Conservation (phyloP, 2,113 vertebrate species). For the Miniopterus natalensis region DNA sequence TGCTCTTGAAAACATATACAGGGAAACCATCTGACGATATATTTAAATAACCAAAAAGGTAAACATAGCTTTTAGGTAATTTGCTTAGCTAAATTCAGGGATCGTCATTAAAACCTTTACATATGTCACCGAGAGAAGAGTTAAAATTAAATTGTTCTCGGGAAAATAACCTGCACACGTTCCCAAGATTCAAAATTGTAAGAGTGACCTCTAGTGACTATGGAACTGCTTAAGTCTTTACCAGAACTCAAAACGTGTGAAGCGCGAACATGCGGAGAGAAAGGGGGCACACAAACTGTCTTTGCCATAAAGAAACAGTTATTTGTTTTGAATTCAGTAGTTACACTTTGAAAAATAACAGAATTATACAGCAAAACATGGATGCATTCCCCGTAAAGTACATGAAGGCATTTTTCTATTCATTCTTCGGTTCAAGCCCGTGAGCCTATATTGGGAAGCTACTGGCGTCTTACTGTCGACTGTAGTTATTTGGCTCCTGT, state of each 20-base stretch:
- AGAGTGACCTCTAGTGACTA: conserved; percentile 88
- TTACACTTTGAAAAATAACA: conserved; percentile 55
- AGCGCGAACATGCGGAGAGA: not conserved
- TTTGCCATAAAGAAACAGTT: not conserved
- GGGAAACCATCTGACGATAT: not conserved
- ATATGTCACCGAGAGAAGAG: not conserved
- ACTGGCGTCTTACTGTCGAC: not conserved
- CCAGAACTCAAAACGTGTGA: conserved; percentile 3
- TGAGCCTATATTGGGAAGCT: not conserved
- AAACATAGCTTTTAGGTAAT: conserved; percentile 40
- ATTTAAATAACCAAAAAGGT: conserved; percentile 3
- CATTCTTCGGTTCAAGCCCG: not conserved
- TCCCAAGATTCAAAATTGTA: conserved; percentile 84
- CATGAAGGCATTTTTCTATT: not conserved
- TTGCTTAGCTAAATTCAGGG: conserved; percentile 37
- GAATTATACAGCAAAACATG: conserved; percentile 33
- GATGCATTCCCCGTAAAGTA: conserved; percentile 31
- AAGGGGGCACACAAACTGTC: not conserved
- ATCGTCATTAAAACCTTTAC: not conserved
- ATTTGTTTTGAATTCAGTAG: not conserved
- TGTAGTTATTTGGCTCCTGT: not conserved
- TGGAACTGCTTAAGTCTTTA: conserved; percentile 71
- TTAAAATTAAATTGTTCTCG: conserved; percentile 70
- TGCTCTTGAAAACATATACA: not conserved
- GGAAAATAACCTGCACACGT: conserved; percentile 12